phyloP scores from a whole-genome alignment of 2,797 vertebrate species.

The Ciconia nigra region DNA sequence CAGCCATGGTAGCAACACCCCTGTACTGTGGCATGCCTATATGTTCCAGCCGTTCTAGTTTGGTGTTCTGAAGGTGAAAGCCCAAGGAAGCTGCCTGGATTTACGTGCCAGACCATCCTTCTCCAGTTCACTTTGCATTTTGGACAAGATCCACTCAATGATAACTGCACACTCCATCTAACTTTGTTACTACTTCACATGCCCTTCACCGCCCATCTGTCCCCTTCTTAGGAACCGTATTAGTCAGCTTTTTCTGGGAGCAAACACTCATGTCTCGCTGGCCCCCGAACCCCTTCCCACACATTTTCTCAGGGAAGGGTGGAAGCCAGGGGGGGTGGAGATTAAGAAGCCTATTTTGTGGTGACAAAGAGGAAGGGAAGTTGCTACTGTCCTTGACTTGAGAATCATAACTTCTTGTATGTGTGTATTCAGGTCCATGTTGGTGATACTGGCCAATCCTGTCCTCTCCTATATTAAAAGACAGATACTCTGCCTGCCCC shows the following conservation, averaged over 20 bases:
- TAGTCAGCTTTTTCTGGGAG: not conserved
- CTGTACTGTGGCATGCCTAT: accelerated
- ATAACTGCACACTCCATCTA: not conserved
- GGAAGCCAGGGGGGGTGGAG: not conserved
- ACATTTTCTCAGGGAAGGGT: not conserved
- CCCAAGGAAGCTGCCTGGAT: not conserved
- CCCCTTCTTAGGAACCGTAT: not conserved
- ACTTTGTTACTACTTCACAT: not conserved
- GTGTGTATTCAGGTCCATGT: not conserved
- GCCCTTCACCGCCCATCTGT: not conserved
- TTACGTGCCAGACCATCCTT: not conserved
- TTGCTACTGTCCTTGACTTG: not conserved
- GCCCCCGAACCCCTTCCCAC: not conserved
- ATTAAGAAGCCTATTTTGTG: not conserved
- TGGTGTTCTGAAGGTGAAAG: not conserved
- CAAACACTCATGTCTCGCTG: accelerated
- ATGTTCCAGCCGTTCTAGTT: not conserved
- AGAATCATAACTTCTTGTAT: not conserved
- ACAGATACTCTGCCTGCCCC: not conserved
- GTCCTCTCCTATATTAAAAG: not conserved
- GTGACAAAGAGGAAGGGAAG: not conserved
- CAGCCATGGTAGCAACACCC: not conserved
- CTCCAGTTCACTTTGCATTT: not conserved
- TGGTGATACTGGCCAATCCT: not conserved
- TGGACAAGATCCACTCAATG: not conserved